These are phyloP conservation scores for Alviniconcha marisindica DNA, from an alignment of 1,140 invertebrate species.

Conservation along the genomic window DNA sequence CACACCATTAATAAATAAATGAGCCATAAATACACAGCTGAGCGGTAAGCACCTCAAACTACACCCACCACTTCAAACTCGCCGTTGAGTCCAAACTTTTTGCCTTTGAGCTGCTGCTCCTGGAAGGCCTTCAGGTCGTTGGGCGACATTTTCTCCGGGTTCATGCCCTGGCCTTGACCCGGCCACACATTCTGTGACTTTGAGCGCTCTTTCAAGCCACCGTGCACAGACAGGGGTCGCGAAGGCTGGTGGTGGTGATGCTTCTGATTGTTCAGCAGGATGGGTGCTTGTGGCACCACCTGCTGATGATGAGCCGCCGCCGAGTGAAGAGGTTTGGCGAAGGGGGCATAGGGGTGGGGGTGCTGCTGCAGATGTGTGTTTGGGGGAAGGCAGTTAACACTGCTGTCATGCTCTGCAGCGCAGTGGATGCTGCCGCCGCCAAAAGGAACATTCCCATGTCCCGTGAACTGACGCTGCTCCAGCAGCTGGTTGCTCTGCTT, in stretches of 20 bases:
- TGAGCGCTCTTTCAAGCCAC: slow-evolving; percentile 44
- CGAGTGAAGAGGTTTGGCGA: slow-evolving; percentile 5
- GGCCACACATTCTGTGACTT: slow-evolving; percentile 43
- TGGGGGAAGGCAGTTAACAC: not conserved
- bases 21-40: no score
- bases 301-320: slow-evolving; percentile 2
- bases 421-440: not conserved
- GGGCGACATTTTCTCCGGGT: slow-evolving; percentile 6
- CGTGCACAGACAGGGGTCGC: slow-evolving; percentile 28
- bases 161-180: not conserved
- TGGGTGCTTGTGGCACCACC: not conserved
- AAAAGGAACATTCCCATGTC: not conserved
- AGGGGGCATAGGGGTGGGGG: slow-evolving; percentile 15
- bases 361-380: not conserved
- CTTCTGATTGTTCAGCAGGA: slow-evolving; percentile 18
- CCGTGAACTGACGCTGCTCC: slow-evolving; percentile 30
- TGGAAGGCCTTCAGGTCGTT: slow-evolving; percentile 42
- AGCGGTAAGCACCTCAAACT: no score
- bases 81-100: slow-evolving; percentile 58
- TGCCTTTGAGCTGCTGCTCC: slow-evolving; percentile 44
- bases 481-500: slow-evolving; percentile 39
- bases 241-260: slow-evolving; percentile 23
- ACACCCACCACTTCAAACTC: slow-evolving; percentile 63
- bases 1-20: no score
- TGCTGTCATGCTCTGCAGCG: not conserved